These are phyloP conservation scores for Hetaerina titia DNA, from an alignment of 2,888 invertebrate species.

Conservation along the genomic window DNA sequence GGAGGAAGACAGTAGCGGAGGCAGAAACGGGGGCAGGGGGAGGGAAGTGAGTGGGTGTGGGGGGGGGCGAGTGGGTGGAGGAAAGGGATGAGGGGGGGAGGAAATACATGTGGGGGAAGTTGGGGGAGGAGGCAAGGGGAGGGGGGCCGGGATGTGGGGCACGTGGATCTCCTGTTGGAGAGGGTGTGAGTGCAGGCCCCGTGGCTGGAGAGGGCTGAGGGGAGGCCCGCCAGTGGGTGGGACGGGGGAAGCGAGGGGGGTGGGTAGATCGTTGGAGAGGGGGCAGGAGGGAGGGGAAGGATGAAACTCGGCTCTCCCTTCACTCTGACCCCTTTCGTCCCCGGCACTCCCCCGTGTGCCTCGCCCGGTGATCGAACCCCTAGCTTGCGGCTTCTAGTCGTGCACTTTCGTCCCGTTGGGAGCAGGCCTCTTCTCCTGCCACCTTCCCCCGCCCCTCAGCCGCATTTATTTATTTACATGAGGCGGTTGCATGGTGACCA, in stretches of 20 bases:
- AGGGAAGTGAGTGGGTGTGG: neutral
- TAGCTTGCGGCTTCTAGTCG: constrained; percentile 16
- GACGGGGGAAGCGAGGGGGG: neutral
- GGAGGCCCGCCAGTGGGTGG: neutral
- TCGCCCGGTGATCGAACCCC: constrained; percentile 66
- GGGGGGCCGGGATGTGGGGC: neutral
- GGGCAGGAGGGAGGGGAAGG: constrained; percentile 30
- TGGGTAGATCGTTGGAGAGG: constrained; percentile 15
- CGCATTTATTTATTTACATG: constrained; percentile 60
- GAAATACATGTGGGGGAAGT: neutral
- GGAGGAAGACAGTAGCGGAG: neutral
- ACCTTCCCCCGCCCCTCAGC: neutral
- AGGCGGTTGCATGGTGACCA: constrained; percentile 54
- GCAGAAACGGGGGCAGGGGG: neutral
- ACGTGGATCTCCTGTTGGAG: neutral
- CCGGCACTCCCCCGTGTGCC: constrained; percentile 63
- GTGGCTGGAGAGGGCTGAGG: neutral
- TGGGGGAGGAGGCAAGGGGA: neutral
- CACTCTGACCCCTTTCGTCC: constrained; percentile 62
- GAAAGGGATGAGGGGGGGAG: neutral
- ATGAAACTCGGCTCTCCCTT: constrained; percentile 28
- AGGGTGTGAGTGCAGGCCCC: neutral
- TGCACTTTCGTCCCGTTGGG: constrained; percentile 30
- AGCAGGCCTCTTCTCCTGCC: neutral
- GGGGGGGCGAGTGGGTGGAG: neutral